A percentile compares a stretch with the other conserved stretches of the same genome.
Conservation (phyloP, 2,113 vertebrate genomes). For the Noturus placidus region DNA sequence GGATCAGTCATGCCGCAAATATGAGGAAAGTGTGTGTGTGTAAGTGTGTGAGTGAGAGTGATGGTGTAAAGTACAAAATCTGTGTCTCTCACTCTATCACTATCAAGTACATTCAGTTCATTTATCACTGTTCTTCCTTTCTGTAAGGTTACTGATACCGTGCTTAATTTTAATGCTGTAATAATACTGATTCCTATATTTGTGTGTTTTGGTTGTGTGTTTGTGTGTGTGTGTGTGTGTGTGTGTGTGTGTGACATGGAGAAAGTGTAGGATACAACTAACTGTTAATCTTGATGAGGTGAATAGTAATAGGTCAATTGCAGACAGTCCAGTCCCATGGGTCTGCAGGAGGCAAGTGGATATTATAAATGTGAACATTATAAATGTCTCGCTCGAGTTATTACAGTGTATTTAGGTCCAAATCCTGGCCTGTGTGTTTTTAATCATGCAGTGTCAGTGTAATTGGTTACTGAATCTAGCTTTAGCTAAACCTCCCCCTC, state of each 20-base stretch:
- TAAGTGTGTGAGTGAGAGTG: conserved; percentile 40
- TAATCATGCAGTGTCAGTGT: neutral
- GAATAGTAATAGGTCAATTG: conserved; percentile 51
- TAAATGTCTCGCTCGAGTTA: neutral
- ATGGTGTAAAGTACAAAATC: too few species aligned
- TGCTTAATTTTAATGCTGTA: conserved; percentile 4
- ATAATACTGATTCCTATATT: neutral
- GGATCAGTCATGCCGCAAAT: conserved; percentile 74
- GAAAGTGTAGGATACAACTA: conserved; percentile 52
- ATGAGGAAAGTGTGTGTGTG: conserved; percentile 47
- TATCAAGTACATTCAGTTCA: conserved; percentile 36
- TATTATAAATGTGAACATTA: conserved; percentile 5
- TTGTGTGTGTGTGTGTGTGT: conserved; percentile 42
- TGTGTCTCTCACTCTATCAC: too few species aligned
- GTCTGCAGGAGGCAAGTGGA: neutral
- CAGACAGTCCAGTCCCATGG: neutral
- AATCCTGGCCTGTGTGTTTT: neutral
- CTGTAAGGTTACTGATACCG: conserved; percentile 37
- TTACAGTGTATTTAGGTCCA: neutral
- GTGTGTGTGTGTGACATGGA: conserved; percentile 34
- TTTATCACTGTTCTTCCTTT: conserved; percentile 44
- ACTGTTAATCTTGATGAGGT: conserved; percentile 62
- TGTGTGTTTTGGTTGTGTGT: conserved; percentile 26
- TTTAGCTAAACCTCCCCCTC: neutral
- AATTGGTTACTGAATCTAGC: neutral